phyloP scores from a whole-genome alignment of 2,797 vertebrate species.

The Phalanger gymnotis region DNA sequence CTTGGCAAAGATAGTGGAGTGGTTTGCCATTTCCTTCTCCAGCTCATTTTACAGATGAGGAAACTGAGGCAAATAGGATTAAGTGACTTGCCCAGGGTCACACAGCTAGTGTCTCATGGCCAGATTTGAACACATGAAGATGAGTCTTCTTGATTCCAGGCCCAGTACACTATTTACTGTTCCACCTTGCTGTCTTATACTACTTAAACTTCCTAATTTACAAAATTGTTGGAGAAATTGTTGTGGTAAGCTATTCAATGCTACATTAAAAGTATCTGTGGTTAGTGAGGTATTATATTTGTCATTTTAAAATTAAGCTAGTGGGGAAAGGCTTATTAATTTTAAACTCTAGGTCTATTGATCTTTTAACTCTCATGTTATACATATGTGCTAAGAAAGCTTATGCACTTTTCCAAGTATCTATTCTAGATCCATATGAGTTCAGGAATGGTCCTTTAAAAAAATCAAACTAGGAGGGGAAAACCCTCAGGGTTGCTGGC shows the following conservation, averaged over 20 bases:
- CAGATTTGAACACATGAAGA: neutral
- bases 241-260: neutral
- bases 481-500: too few species aligned
- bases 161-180: neutral
- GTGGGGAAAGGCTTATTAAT: neutral
- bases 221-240: neutral
- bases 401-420: constrained; percentile 24
- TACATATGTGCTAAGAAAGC: neutral
- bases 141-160: neutral
- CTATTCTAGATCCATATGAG: neutral
- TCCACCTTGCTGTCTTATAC: neutral
- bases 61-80: neutral
- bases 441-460: too few species aligned
- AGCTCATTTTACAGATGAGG: neutral
- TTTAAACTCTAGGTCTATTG: constrained; percentile 45
- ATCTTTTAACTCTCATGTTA: constrained; percentile 20
- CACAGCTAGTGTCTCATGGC: neutral
- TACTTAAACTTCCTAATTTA: neutral
- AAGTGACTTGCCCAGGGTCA: neutral
- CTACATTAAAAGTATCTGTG: neutral
- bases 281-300: neutral
- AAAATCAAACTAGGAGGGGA: too few species aligned
- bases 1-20: neutral
- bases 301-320: neutral
- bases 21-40: neutral